Percentiles rank a stretch among this genome's conserved stretches.
phyloP scores from a whole-genome alignment of 2,888 invertebrate species.

The Tetragonula carbonaria region DNA sequence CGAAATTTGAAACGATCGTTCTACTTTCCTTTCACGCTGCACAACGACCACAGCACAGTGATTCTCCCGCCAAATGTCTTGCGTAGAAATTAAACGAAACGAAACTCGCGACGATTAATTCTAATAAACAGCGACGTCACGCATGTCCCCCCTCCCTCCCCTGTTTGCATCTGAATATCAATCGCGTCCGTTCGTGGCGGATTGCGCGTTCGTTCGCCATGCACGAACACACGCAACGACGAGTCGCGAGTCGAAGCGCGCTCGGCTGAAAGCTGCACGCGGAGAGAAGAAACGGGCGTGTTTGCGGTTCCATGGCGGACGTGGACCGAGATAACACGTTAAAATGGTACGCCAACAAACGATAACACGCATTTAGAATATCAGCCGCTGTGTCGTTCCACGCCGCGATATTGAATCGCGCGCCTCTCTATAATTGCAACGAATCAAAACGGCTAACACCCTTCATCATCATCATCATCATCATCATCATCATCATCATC shows the following conservation, averaged over 20 bases:
- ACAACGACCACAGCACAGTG: not conserved
- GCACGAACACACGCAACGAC: too few species aligned
- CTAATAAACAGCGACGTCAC: not conserved
- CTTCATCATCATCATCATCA: slow-evolving; percentile 8
- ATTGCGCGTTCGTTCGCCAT: not conserved
- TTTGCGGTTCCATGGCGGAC: slow-evolving; percentile 77
- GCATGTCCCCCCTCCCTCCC: not conserved
- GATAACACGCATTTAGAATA: slow-evolving; percentile 80
- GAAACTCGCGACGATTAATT: not conserved
- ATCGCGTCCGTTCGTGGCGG: not conserved
- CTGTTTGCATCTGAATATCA: slow-evolving; percentile 41
- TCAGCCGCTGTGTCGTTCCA: slow-evolving; percentile 67
- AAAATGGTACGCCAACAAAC: slow-evolving; percentile 77
- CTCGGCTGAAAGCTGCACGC: slow-evolving; percentile 18
- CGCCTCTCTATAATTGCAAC: slow-evolving; percentile 42
- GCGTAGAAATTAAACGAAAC: not conserved
- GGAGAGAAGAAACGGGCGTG: slow-evolving; percentile 60
- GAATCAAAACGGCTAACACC: slow-evolving; percentile 30
- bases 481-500: not conserved
- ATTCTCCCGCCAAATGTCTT: not conserved
- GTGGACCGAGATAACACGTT: slow-evolving; percentile 79
- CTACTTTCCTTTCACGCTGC: too few species aligned
- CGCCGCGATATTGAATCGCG: slow-evolving; percentile 61
- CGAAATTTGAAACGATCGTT: not conserved
- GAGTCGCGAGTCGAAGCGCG: not conserved